Conservation (phyloP, 2,113 vertebrate genomes). For the Boleophthalmus pectinirostris region DNA sequence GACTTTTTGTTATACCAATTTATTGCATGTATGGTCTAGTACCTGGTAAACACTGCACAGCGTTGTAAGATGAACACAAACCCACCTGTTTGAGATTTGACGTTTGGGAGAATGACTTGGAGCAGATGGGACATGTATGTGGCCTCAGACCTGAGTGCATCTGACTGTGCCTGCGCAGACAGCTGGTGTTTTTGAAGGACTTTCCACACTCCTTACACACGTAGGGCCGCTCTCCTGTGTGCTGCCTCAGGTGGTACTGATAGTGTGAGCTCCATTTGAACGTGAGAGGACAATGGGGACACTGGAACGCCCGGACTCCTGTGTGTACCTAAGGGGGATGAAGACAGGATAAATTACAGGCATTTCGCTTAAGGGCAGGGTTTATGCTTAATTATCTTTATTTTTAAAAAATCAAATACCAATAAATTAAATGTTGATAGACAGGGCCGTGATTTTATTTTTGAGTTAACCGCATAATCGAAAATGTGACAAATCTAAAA, state of each 20-base stretch:
- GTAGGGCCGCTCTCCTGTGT: conserved; percentile 89
- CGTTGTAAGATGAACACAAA: not conserved
- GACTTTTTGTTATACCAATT: no score
- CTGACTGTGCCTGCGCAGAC: conserved; percentile 87
- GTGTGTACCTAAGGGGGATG: conserved; percentile 80
- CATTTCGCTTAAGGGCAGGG: not conserved
- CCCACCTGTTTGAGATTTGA: conserved; percentile 86
- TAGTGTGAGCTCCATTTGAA: conserved; percentile 96
- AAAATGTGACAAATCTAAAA: no score
- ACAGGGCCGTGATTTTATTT: no score
- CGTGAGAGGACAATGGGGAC: conserved; percentile 86
- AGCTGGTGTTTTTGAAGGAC: conserved; percentile 92
- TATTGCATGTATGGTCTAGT: no score
- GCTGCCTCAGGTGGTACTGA: conserved; percentile 90
- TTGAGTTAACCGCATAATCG: no score
- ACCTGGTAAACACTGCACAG: no score
- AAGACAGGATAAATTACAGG: not conserved
- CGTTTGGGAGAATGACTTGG: conserved; percentile 89
- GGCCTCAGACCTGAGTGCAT: conserved; percentile 90
- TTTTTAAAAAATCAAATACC: no score
- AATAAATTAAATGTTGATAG: no score
- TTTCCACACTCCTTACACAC: conserved; percentile 90
- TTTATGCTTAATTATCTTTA: not conserved
- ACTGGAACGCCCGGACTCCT: conserved; percentile 89
- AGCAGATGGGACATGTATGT: conserved; percentile 84